Conservation (phyloP, 2,888 invertebrate genomes). For the Iphiclides podalirius region DNA sequence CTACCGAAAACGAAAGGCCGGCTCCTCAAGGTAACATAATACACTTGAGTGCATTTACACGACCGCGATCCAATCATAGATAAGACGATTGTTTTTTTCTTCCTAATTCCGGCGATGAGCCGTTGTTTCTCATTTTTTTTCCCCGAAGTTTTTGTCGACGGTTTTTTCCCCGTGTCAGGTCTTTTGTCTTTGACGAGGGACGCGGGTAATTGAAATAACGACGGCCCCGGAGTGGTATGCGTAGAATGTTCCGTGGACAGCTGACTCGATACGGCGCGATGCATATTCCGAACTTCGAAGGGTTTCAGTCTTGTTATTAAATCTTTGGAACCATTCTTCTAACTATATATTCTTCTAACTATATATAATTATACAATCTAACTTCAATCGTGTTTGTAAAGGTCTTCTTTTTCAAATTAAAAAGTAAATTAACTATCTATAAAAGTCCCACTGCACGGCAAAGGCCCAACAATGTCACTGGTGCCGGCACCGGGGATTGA, state of each 20-base stretch:
- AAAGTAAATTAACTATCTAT: too few species aligned
- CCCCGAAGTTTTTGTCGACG: constrained; percentile 40
- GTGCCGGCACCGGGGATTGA: too few species aligned
- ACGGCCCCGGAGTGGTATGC: constrained; percentile 67
- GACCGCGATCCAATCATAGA: constrained; percentile 79
- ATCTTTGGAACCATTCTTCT: too few species aligned
- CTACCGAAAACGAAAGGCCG: constrained; percentile 68
- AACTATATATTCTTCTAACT: too few species aligned
- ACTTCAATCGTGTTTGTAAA: too few species aligned
- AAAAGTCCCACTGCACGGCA: too few species aligned
- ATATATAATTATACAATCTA: too few species aligned
- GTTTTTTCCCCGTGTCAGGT: constrained; percentile 62
- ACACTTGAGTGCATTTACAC: constrained; percentile 73
- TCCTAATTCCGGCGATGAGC: constrained; percentile 46
- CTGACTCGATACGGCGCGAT: constrained; percentile 55
- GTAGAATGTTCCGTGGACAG: constrained; percentile 71
- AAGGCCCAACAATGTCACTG: too few species aligned
- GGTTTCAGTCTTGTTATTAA: too few species aligned
- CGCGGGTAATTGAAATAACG: constrained; percentile 78
- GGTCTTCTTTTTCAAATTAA: too few species aligned
- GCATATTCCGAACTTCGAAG: too few species aligned
- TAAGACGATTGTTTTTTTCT: constrained; percentile 63
- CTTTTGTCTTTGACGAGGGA: constrained; percentile 79
- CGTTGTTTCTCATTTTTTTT: constrained; percentile 40
- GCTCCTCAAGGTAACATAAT: constrained; percentile 58